Evolutionary conservation across 2,797 vertebrate genomes (phyloP).

Genomic region (Anguilla obscura): DNA sequence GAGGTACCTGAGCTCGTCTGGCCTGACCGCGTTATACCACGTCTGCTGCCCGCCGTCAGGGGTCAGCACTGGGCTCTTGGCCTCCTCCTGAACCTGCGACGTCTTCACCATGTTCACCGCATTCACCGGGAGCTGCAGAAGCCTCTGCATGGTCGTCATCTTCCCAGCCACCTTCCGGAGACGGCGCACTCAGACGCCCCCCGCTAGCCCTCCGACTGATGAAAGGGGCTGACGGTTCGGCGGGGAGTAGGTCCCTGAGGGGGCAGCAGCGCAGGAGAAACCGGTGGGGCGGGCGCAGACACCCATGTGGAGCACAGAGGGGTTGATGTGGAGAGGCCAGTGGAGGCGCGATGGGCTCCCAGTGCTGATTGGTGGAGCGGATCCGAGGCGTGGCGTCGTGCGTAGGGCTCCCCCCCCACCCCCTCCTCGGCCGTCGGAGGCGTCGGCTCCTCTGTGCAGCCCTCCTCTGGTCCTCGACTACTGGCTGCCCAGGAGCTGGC

Average conservation of each 20-base stretch:
- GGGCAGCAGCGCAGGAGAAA: conserved; percentile 2
- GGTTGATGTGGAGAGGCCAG: not conserved
- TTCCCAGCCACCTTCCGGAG: conserved; percentile 16
- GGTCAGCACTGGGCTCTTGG: conserved; percentile 83
- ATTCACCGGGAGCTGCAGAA: conserved; percentile 83
- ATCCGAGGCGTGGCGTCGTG: conserved; percentile 11
- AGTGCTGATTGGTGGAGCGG: not conserved
- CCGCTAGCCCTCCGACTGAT: not conserved
- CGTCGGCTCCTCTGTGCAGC: not conserved
- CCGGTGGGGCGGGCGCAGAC: not conserved
- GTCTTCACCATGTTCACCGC: conserved; percentile 78
- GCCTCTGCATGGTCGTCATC: conserved; percentile 84
- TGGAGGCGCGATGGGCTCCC: not conserved
- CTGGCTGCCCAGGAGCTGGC: not conserved
- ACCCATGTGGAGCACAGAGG: conserved; percentile 9
- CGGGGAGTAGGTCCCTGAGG: not conserved
- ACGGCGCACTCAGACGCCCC: not conserved
- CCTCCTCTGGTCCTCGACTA: not conserved
- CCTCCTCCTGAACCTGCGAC: conserved; percentile 73
- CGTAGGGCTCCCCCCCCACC: conserved; percentile 1
- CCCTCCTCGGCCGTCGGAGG: not conserved
- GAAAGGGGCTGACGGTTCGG: not conserved
- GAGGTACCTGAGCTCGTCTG: conserved; percentile 84
- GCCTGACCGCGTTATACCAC: conserved; percentile 88
- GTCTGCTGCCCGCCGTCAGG: conserved; percentile 74